Base-by-base conservation (phyloP, 2,888 invertebrate species). In the Isoperla grammatica region DNA sequence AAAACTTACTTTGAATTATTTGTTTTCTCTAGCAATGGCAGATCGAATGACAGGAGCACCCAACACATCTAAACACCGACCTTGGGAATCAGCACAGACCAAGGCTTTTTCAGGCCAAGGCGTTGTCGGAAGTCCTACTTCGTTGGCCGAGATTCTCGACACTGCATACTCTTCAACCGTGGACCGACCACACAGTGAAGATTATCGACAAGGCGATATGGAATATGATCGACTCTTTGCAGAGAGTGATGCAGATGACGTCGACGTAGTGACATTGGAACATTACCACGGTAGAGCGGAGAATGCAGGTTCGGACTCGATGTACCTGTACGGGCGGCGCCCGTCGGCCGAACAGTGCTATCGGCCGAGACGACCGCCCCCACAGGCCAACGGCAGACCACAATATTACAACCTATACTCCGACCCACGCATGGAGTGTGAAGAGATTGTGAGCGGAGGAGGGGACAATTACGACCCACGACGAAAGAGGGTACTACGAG, bases 161-260 rank as follows among this genome's bases (percentile, higher is more conserved):
- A 81, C 83, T 62, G 83, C 81, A 62, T 84, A 82, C 70, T 78
- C 81, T 63, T 81, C 83, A 62, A 77, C 80, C 60, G 77, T 78
- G 50, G 77, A 78, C 69, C 74, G 74, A 60, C 68, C 74, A 43
- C 71, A 73, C 50, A 65, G 66, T 64, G 66, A 64, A 13, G 55
- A 43, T 13, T 45, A 45, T 17, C 6, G 45, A 19, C 45, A n/a
- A 11, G 17, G 17, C 15, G 45, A 83, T 69, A 82, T 83, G 81
- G 83, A 84, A 65, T 82, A 79, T 72, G 83, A 83, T 64, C 80
- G 81, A 64, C 73, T 84, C 61, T 84, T 84, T 74, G 83, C 83
- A 58, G 82, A 81, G 67, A 83, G 83, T 72, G 84, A 83, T 71
- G 60, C 59, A n/a, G 83, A 84, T 66, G 78, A 82, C 63, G 79